Evolutionary conservation across 1,140 invertebrate genomes (phyloP).

Genomic region (Trinorchestia longiramus): DNA sequence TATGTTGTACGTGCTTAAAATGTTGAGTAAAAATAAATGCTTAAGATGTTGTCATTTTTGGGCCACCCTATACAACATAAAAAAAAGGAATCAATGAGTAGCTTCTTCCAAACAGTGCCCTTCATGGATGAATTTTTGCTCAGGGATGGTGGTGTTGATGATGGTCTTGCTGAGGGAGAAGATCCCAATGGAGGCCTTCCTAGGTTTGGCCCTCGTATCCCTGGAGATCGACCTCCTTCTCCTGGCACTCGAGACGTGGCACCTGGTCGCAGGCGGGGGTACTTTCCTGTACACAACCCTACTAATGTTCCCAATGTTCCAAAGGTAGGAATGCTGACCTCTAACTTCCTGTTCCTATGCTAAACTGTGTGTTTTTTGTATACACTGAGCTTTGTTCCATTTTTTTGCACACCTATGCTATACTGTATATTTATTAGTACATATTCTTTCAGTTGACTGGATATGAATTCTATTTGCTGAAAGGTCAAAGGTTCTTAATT

Average conservation of each 20-base stretch:
- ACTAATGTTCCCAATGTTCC: background rate
- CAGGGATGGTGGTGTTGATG: constrained; percentile 42
- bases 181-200: background rate
- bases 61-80: too few relatives aligned
- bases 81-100: too few relatives aligned
- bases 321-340: background rate
- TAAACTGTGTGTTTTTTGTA: too few relatives aligned
- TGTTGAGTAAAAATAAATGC: too few relatives aligned
- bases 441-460: background rate
- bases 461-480: background rate
- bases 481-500: too few relatives aligned
- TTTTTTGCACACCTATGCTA: background rate
- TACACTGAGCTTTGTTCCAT: too few relatives aligned
- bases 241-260: constrained; percentile 21
- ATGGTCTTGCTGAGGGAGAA: constrained; percentile 29
- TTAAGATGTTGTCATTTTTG: too few relatives aligned
- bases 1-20: too few relatives aligned
- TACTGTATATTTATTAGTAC: background rate
- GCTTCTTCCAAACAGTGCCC: too few relatives aligned
- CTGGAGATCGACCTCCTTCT: constrained; percentile 15
- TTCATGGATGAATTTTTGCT: background rate
- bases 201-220: background rate
- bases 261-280: background rate
- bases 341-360: background rate
- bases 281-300: constrained; percentile 32